phyloP scores from a whole-genome alignment of 2,888 invertebrate species.

The Crepidodera aurea region DNA sequence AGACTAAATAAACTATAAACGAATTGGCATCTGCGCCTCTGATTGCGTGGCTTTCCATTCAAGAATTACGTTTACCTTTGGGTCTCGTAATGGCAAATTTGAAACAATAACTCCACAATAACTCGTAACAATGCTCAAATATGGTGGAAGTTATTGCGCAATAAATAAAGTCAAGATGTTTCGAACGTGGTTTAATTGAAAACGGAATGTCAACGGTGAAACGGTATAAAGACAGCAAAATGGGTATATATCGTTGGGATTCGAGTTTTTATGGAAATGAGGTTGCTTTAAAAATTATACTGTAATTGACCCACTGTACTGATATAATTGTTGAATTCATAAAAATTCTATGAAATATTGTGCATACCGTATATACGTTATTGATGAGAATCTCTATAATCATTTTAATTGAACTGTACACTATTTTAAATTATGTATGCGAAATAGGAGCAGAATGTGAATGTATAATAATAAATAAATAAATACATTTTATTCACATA shows the following conservation, averaged over 20 bases:
- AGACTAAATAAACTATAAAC: too few relatives aligned
- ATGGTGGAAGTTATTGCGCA: slow-evolving; percentile 33
- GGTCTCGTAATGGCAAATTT: slow-evolving; percentile 40
- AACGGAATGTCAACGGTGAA: slow-evolving; percentile 23
- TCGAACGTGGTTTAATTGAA: slow-evolving; percentile 29
- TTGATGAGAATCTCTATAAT: too few relatives aligned
- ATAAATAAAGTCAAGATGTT: slow-evolving; percentile 29
- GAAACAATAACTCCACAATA: slow-evolving; percentile 35
- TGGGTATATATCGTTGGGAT: slow-evolving; percentile 6
- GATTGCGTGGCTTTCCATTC: slow-evolving; percentile 18
- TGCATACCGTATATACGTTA: not conserved
- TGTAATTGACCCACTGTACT: slow-evolving; percentile 20
- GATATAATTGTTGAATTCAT: slow-evolving; percentile 13
- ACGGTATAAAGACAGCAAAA: slow-evolving; percentile 21
- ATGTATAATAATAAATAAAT: too few relatives aligned
- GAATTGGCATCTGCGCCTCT: slow-evolving; percentile 18
- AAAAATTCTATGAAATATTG: not conserved
- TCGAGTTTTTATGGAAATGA: slow-evolving; percentile 22
- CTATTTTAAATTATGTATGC: too few relatives aligned
- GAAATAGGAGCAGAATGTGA: too few relatives aligned
- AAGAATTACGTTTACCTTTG: slow-evolving; percentile 25
- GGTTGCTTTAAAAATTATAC: slow-evolving; percentile 17
- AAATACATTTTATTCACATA: too few relatives aligned
- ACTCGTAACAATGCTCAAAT: slow-evolving; percentile 37
- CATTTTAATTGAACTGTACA: too few relatives aligned